A percentile compares a stretch with the other conserved stretches of the same genome.
Evolutionary conservation across 2,888 invertebrate genomes (phyloP).

Genomic region (Brachypalpus laphriformis): DNA sequence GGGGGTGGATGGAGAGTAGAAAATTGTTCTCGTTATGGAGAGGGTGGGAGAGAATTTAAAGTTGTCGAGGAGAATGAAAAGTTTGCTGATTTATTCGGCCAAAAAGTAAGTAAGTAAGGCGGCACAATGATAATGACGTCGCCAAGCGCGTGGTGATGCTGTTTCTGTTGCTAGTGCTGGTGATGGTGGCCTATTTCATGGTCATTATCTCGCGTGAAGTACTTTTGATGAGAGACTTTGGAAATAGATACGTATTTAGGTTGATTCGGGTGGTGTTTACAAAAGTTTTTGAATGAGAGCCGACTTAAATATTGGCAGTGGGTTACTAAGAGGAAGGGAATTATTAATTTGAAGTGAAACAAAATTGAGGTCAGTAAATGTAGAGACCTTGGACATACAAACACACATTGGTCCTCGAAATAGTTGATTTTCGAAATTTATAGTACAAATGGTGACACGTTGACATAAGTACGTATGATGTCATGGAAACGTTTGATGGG

Average conservation of each 20-base stretch:
- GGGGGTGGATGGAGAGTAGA: background rate
- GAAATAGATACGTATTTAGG: background rate
- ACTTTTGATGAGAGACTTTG: conserved; percentile 30
- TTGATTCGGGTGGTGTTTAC: background rate
- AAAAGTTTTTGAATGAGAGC: background rate
- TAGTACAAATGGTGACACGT: no score
- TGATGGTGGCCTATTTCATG: conserved; percentile 57
- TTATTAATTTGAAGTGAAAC: background rate
- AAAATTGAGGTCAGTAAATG: conserved; percentile 17
- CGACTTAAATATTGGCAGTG: background rate
- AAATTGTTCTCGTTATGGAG: conserved; percentile 51
- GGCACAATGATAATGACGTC: conserved; percentile 24
- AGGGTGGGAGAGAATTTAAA: conserved; percentile 25
- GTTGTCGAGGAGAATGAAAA: conserved; percentile 46
- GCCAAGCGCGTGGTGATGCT: background rate
- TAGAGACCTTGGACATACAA: background rate
- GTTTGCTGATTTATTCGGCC: conserved; percentile 46
- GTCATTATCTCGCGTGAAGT: conserved; percentile 57
- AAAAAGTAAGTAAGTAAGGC: conserved; percentile 31
- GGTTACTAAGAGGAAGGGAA: background rate
- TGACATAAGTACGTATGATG: no score
- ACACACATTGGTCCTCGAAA: no score
- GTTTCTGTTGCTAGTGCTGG: background rate
- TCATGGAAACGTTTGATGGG: no score
- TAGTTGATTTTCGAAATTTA: no score